phyloP scores from a whole-genome alignment of 2,797 vertebrate species.

The Enteromius afrohamiltoni region DNA sequence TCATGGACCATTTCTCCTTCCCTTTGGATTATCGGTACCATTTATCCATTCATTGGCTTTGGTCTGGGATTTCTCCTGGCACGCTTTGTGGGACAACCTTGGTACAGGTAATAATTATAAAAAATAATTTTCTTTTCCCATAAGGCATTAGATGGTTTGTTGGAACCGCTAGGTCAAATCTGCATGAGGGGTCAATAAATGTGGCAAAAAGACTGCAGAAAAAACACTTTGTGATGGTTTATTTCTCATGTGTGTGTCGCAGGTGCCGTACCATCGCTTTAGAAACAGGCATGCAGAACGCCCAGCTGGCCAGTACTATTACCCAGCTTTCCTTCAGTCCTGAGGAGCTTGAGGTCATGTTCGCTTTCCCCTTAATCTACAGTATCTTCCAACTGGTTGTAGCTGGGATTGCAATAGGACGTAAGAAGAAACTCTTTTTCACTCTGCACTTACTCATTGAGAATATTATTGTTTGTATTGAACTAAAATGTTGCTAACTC shows the following conservation, averaged over 20 bases:
- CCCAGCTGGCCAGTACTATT: constrained; percentile 93
- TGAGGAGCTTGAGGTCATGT: constrained; percentile 87
- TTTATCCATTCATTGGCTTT: constrained; percentile 90
- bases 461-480: not conserved
- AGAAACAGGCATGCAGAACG: constrained; percentile 96
- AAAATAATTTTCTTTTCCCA: not conserved
- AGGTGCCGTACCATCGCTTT: constrained; percentile 94
- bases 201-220: not conserved
- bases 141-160: not conserved
- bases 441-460: not conserved
- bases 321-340: constrained; percentile 89
- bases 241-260: not conserved
- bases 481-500: not conserved
- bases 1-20: constrained; percentile 88
- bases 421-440: constrained; percentile 71
- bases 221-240: not conserved
- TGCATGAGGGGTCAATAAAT: not conserved
- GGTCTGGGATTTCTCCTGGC: constrained; percentile 87
- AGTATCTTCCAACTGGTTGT: constrained; percentile 90
- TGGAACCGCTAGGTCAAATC: not conserved
- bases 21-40: constrained; percentile 90
- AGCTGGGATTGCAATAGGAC: constrained; percentile 73
- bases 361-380: constrained; percentile 95
- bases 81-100: constrained; percentile 85
- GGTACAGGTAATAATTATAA: constrained; percentile 91